Evolutionary conservation across 23 tunicate genomes (phyloP).

Genomic region (Aplidium turbinatum): DNA sequence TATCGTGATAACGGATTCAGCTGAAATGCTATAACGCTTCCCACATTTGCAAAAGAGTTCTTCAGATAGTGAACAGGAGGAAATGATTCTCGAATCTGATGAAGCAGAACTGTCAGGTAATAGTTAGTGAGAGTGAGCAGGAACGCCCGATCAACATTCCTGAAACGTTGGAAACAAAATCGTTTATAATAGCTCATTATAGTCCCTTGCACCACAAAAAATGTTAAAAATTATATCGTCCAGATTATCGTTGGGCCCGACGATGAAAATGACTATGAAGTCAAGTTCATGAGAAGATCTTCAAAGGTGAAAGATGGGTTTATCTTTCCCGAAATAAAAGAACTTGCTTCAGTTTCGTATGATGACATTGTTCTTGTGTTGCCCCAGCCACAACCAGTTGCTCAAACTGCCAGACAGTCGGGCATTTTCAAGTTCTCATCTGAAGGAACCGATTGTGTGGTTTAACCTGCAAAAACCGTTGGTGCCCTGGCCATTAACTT

Average conservation of each 20-base stretch:
- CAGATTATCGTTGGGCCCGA: constrained; percentile 1
- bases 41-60: constrained; percentile 1
- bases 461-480: no score
- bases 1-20: background rate
- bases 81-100: no score
- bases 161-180: no score
- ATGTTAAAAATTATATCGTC: background rate
- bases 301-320: constrained; percentile 12
- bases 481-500: no score
- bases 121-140: no score
- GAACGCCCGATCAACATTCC: no score
- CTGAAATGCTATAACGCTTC: background rate
- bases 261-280: constrained; percentile 4
- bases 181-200: background rate
- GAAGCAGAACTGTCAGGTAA: no score
- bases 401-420: constrained; percentile 15
- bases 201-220: background rate
- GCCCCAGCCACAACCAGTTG: constrained; percentile 3
- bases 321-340: constrained; percentile 2
- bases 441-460: no score
- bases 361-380: constrained; percentile 3
- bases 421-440: no score
- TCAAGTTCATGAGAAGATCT: background rate
- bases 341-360: background rate
- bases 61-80: background rate